Percentiles rank a stretch among this genome's conserved stretches.
phyloP scores from a whole-genome alignment of 2,113 vertebrate genomes.

The Manacus vitellinus region DNA sequence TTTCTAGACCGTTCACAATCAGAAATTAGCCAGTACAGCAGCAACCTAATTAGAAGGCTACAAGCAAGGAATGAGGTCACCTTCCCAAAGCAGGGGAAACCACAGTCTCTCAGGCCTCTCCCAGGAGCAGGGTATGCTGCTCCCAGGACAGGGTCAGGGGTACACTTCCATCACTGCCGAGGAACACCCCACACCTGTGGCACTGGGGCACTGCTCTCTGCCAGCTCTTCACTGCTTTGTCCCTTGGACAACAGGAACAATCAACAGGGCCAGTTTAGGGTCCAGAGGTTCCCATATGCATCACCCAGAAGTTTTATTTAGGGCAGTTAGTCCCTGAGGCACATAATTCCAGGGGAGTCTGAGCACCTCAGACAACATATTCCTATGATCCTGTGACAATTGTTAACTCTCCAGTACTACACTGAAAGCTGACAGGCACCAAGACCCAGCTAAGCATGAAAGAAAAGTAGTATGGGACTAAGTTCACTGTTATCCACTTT shows the following conservation, averaged over 20 bases:
- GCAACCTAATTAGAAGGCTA: not conserved
- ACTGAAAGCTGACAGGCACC: not conserved
- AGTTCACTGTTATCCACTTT: not conserved
- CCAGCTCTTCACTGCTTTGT: not conserved
- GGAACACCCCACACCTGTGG: fast-evolving
- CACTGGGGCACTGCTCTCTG: not conserved
- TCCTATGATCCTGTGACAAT: not conserved
- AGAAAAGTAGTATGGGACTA: not conserved
- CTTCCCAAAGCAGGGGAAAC: not conserved
- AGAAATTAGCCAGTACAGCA: not conserved
- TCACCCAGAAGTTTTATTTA: not conserved
- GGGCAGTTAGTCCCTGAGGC: fast-evolving
- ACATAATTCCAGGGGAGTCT: not conserved
- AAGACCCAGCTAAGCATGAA: not conserved
- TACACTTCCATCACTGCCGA: not conserved
- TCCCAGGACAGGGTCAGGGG: not conserved
- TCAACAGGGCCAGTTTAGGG: not conserved
- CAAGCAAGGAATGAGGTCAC: not conserved
- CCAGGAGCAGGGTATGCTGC: not conserved
- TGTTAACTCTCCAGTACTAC: not conserved
- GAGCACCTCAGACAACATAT: not conserved
- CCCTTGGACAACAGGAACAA: not conserved
- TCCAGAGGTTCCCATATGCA: fast-evolving
- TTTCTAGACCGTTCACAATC: not conserved
- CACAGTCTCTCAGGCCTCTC: not conserved